These are phyloP conservation scores for Tauraco erythrolophus DNA, from an alignment of 2,113 vertebrate genomes.

Conservation along the genomic window DNA sequence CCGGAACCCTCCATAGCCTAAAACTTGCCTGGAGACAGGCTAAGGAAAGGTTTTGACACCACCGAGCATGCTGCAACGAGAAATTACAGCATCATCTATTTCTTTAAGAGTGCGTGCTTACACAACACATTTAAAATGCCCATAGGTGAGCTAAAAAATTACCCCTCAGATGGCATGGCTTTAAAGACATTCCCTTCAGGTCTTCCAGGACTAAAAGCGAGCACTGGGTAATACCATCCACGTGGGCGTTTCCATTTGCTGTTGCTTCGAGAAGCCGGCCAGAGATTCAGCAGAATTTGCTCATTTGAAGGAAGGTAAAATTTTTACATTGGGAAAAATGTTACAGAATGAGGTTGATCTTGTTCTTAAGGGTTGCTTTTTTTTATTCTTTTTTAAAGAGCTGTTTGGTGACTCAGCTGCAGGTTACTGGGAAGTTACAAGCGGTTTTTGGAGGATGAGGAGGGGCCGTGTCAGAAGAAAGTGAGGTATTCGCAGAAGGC, in stretches of 20 bases:
- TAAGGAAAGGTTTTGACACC: not conserved
- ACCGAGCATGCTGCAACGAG: not conserved
- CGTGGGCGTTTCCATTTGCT: not conserved
- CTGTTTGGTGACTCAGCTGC: not conserved
- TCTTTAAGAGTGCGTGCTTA: not conserved
- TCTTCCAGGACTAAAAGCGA: not conserved
- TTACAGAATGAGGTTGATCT: not conserved
- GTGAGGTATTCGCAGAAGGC: not conserved
- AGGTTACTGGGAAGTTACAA: not conserved
- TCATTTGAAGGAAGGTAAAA: not conserved
- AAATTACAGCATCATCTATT: not conserved
- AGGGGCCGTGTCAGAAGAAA: not conserved
- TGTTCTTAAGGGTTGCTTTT: not conserved
- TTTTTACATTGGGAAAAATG: not conserved
- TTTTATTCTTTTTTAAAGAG: accelerated
- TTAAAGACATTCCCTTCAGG: not conserved
- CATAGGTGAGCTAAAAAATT: not conserved
- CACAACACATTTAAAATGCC: not conserved
- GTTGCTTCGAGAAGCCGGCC: not conserved
- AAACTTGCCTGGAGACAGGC: not conserved
- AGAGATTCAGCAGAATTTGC: not conserved
- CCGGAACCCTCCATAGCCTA: not conserved
- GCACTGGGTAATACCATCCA: not conserved
- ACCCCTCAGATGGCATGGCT: not conserved
- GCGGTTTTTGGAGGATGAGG: not conserved